phyloP scores from a whole-genome alignment of 2,113 vertebrate species.

The Xiphophorus hellerii region DNA sequence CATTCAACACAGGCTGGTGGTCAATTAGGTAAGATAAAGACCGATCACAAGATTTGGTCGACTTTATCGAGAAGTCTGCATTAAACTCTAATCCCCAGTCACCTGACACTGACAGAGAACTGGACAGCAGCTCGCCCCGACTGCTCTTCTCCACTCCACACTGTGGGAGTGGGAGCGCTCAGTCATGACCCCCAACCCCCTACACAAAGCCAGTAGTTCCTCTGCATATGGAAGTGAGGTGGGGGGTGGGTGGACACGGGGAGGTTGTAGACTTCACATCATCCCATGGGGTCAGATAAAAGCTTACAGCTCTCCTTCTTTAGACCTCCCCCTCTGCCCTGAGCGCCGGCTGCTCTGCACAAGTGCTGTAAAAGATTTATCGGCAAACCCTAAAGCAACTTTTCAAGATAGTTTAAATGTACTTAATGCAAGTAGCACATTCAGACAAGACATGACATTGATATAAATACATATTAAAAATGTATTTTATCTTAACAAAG shows the following conservation, averaged over 20 bases:
- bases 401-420: not conserved
- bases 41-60: not conserved
- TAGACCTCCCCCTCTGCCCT: conserved; percentile 16
- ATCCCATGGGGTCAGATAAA: conserved; percentile 76
- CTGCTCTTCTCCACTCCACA: conserved; percentile 19
- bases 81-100: conserved; percentile 12
- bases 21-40: not conserved
- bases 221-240: conserved; percentile 71
- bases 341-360: conserved; percentile 24
- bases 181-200: conserved; percentile 70
- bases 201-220: conserved; percentile 69
- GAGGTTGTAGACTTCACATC: conserved; percentile 63
- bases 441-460: not conserved
- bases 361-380: conserved; percentile 35
- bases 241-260: conserved; percentile 64
- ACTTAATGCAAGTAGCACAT: not conserved
- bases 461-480: not conserved
- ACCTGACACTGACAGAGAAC: not conserved
- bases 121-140: conserved; percentile 7
- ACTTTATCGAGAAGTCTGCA: not conserved
- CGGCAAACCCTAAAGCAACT: not conserved
- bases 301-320: conserved; percentile 54
- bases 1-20: not conserved
- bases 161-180: conserved; percentile 56
- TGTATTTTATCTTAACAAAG: not conserved